Evolutionary conservation across 2,888 invertebrate genomes (phyloP), one percentile per base, ranked within the genome.

Genomic region (Pollenia amentaria): DNA sequence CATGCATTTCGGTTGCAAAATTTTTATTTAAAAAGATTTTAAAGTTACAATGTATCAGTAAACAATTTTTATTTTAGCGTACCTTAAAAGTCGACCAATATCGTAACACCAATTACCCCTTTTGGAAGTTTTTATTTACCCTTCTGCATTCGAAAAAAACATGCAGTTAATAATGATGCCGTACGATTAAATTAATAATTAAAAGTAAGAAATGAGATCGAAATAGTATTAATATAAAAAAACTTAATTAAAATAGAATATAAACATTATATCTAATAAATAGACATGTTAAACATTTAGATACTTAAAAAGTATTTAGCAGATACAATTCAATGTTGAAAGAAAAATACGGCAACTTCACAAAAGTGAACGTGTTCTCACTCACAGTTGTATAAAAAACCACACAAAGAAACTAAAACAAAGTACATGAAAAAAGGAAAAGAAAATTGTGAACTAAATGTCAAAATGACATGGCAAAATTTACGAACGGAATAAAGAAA

Each of bases 391-490:
- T 21, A 44, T 38, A 12, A 11, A 65, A 44, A 14, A 38, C 16
- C 60, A 70, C 14, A 60, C 21, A 69, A 57, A 57, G 55, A 48
- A 60, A 75, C 10, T 10, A 10, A 46, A 16, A 46, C n/a, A 64
- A 40, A 51, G n/a, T 76, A 65, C 46, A 83, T 16, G 11, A 12
- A 79, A 57, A 14, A 64, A 57, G 29, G 29, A 62, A 53, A 62
- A 67, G 14, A 40, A 51, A 77, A 77, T 77, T 57, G n/a, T 64
- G 12, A 51, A 77, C 3, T 42, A 81, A 81, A 72, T 80, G 80
- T 87, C 84, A 87, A 84, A 87, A 69, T 69, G 73, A 84, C 57
- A 86, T 48, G n/a, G 76, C 53, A 76, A 67, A 69, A 80, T 75
- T 64, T 44, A 79, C 7, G 51, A 65, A 67, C 14, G 46, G 48